Evolutionary conservation across 2,113 vertebrate genomes (phyloP).

Genomic region (Anhinga rufa): DNA sequence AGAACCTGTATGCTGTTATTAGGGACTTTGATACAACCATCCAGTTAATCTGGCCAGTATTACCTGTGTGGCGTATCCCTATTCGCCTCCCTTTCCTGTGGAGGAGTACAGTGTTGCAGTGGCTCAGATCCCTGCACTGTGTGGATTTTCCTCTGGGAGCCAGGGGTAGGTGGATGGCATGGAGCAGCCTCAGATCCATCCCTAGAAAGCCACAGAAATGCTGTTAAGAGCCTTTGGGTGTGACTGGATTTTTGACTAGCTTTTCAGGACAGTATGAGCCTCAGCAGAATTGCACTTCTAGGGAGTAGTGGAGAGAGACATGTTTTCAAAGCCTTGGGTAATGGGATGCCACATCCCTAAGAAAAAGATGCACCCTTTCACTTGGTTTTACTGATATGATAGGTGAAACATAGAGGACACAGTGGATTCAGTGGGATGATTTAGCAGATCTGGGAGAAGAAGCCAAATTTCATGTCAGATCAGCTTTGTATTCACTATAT

Average conservation of each 20-base stretch:
- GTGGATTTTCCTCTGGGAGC: not conserved
- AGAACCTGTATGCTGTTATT: rapidly evolving
- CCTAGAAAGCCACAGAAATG: not conserved
- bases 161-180: not conserved
- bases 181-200: not conserved
- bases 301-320: not conserved
- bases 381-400: not conserved
- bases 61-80: not conserved
- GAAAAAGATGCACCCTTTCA: not conserved
- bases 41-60: not conserved
- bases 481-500: not conserved
- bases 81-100: not conserved
- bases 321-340: not conserved
- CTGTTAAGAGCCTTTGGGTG: not conserved
- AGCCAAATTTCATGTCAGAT: not conserved
- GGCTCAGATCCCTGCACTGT: not conserved
- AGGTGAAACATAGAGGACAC: not conserved
- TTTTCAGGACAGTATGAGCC: not conserved
- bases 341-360: not conserved
- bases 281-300: not conserved
- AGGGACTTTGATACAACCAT: not conserved
- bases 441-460: not conserved
- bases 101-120: not conserved
- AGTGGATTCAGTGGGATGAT: not conserved
- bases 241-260: rapidly evolving